Conservation (phyloP, 2,113 vertebrate species). For the Podarcis cretensis region DNA sequence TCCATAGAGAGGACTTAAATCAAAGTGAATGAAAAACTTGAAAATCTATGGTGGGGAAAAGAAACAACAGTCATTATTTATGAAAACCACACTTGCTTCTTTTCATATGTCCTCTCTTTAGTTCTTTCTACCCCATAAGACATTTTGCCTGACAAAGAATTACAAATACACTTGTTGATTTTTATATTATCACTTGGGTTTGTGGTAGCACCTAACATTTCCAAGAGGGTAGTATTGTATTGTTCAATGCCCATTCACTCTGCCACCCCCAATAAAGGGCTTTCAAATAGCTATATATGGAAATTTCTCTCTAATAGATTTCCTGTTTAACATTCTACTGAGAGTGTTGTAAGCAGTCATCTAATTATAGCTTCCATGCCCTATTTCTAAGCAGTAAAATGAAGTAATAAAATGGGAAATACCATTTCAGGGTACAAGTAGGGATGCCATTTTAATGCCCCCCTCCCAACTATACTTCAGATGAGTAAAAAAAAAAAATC, state of each 20-base stretch:
- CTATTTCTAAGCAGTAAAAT: not conserved
- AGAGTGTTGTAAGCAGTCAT: not conserved
- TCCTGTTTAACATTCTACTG: not conserved
- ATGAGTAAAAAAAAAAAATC: no score
- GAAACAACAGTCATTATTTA: conserved; percentile 73
- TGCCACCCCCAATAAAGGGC: not conserved
- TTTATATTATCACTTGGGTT: not conserved
- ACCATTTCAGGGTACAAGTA: not conserved
- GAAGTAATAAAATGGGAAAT: not conserved
- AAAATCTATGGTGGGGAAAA: conserved; percentile 54
- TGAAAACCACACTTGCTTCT: conserved; percentile 59
- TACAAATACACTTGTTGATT: not conserved
- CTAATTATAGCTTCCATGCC: not conserved
- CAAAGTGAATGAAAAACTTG: conserved; percentile 69
- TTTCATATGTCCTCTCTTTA: conserved; percentile 48
- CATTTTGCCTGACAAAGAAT: conserved; percentile 45
- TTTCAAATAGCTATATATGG: not conserved
- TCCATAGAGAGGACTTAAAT: conserved; percentile 73
- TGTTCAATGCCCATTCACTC: not conserved
- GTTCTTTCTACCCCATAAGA: conserved; percentile 21
- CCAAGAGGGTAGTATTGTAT: not conserved
- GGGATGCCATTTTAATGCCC: not conserved
- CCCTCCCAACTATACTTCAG: no score
- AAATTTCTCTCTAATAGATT: not conserved
- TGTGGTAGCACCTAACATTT: not conserved